phyloP scores from a whole-genome alignment of 1,140 invertebrate genomes.

The Paralvinella palmiformis region DNA sequence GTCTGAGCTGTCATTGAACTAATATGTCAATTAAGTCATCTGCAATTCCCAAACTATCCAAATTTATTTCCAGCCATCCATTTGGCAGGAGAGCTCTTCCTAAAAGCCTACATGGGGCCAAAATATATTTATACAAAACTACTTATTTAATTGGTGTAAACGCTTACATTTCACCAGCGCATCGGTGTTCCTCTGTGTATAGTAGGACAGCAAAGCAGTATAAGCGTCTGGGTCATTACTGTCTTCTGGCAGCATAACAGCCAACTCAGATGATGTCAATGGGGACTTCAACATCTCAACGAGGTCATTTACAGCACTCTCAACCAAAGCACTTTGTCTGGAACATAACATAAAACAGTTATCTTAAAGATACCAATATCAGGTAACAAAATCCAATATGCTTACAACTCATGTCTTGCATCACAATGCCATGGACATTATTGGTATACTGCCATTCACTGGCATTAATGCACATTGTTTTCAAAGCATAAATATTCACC shows the following conservation, averaged over 20 bases:
- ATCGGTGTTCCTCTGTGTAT: slow-evolving; percentile 50
- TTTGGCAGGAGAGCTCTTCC: background rate
- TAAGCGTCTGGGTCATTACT: slow-evolving; percentile 46
- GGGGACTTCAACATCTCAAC: slow-evolving; percentile 62
- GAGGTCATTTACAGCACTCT: slow-evolving; percentile 85
- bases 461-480: too few species aligned
- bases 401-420: too few species aligned
- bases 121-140: background rate
- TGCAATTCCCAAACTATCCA: background rate
- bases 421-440: too few species aligned
- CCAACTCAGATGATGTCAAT: slow-evolving; percentile 30
- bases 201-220: slow-evolving; percentile 44
- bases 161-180: slow-evolving; percentile 49
- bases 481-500: too few species aligned
- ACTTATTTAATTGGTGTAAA: background rate
- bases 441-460: too few species aligned
- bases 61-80: background rate
- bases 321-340: slow-evolving; percentile 78
- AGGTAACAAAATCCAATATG: too few species aligned
- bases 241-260: slow-evolving; percentile 32
- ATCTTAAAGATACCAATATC: too few species aligned
- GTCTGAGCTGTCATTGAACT: too few species aligned
- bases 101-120: background rate
- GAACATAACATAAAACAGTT: slow-evolving; percentile 22
- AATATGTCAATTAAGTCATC: too few species aligned